phyloP scores from a whole-genome alignment of 2,888 invertebrate genomes.

The Fragum sueziense region DNA sequence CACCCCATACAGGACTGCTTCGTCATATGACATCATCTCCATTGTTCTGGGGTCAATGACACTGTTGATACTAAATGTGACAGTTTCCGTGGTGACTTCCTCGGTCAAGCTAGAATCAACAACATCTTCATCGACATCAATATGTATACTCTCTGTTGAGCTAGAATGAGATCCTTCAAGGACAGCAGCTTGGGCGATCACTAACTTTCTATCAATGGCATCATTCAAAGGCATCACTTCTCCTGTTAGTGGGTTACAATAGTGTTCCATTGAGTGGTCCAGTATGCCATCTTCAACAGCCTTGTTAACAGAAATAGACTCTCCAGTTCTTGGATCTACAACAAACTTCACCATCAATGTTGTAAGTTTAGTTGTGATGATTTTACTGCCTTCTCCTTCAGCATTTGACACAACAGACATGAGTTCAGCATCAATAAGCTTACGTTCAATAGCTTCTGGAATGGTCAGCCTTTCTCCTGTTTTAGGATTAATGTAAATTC shows the following conservation, averaged over 20 bases:
- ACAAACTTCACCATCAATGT: constrained; percentile 83
- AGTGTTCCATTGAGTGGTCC: constrained; percentile 91
- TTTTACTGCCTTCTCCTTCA: constrained; percentile 93
- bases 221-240: constrained; percentile 87
- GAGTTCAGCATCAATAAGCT: constrained; percentile 85
- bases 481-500: constrained; percentile 87
- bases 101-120: constrained; percentile 84
- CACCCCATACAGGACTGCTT: constrained; percentile 95
- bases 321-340: constrained; percentile 86
- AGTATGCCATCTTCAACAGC: constrained; percentile 95
- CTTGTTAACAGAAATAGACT: constrained; percentile 92
- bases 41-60: constrained; percentile 88
- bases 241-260: constrained; percentile 86
- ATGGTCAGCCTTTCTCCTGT: constrained; percentile 91
- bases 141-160: constrained; percentile 85
- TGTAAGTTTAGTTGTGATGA: constrained; percentile 78
- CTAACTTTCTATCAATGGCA: constrained; percentile 88
- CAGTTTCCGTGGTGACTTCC: constrained; percentile 78
- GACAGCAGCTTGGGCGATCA: constrained; percentile 86
- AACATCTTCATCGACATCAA: constrained; percentile 84
- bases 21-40: constrained; percentile 90
- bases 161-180: constrained; percentile 83
- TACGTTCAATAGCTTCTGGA: constrained; percentile 90
- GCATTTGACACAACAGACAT: constrained; percentile 86
- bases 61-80: constrained; percentile 76